Evolutionary conservation across 2,888 invertebrate species (phyloP).

Genomic region (Amorpha juglandis): DNA sequence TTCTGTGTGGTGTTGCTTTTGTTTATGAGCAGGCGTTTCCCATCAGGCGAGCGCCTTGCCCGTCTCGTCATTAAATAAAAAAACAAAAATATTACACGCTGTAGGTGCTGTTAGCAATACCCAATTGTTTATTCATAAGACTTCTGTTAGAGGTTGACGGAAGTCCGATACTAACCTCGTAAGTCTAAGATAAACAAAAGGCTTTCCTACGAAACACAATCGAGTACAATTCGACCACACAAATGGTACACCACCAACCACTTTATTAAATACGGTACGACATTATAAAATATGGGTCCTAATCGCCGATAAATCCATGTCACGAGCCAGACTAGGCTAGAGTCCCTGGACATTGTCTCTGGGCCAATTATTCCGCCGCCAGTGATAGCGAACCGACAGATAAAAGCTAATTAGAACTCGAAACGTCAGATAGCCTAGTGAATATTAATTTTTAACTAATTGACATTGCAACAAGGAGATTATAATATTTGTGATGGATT

Average conservation of each 20-base stretch:
- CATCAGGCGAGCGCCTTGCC: too few relatives aligned
- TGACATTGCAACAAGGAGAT: conserved; percentile 5
- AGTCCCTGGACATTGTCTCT: conserved; percentile 13
- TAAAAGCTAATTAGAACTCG: conserved; percentile 16
- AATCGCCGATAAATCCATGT: conserved; percentile 16
- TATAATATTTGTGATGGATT: background rate
- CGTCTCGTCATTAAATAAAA: too few relatives aligned
- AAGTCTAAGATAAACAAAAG: too few relatives aligned
- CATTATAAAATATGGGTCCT: conserved; percentile 21
- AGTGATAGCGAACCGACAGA: background rate
- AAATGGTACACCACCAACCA: conserved; percentile 1
- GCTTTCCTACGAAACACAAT: background rate
- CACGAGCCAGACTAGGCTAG: background rate
- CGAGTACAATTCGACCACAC: background rate
- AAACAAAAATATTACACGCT: too few relatives aligned
- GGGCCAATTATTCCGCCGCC: conserved; percentile 4
- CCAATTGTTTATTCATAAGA: too few relatives aligned
- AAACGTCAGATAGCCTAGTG: conserved; percentile 14
- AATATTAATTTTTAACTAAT: conserved; percentile 22
- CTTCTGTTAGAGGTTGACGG: too few relatives aligned
- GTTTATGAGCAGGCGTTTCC: too few relatives aligned
- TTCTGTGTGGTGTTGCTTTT: too few relatives aligned
- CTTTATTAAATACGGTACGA: conserved; percentile 18
- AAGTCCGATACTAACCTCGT: too few relatives aligned
- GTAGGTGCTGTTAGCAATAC: too few relatives aligned